phyloP scores from a whole-genome alignment of 2,113 vertebrate genomes.

The Calonectris borealis region DNA sequence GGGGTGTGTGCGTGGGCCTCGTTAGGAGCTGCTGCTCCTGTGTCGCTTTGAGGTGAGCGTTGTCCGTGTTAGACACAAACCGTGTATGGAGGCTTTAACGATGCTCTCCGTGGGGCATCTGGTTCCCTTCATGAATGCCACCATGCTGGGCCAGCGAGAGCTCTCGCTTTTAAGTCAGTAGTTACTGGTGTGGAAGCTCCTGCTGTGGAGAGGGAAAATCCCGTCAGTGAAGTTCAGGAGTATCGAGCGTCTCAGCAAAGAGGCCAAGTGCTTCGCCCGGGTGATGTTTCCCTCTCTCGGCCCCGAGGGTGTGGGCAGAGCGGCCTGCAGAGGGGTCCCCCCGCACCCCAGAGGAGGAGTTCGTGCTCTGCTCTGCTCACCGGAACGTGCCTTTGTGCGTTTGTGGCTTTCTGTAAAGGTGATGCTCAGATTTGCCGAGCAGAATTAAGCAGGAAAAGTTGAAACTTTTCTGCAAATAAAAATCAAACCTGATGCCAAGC shows the following conservation, averaged over 20 bases:
- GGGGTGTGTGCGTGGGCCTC: rapidly evolving
- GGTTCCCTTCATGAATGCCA: no score
- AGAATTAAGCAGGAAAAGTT: background rate
- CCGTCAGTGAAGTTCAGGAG: background rate
- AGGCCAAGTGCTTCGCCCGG: background rate
- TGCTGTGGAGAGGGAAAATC: background rate
- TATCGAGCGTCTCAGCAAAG: no score
- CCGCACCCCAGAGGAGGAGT: background rate
- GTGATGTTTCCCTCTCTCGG: background rate
- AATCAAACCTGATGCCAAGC: no score
- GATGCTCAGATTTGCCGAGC: background rate
- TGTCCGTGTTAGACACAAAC: background rate
- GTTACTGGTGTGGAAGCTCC: background rate
- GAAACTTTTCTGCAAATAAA: background rate
- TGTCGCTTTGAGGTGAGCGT: background rate
- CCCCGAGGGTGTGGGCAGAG: rapidly evolving
- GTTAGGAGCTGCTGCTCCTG: background rate
- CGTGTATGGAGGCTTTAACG: rapidly evolving
- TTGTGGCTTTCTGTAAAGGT: rapidly evolving
- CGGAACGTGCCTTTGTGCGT: rapidly evolving
- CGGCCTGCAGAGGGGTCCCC: background rate
- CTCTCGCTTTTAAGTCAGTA: background rate
- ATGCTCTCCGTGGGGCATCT: no score
- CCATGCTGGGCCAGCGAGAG: background rate
- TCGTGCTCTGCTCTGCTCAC: background rate